A percentile compares a stretch with the other conserved stretches of the same genome.
These are phyloP conservation scores for Emydocephalus ijimae DNA, from an alignment of 2,113 vertebrate genomes.

Conservation along the genomic window DNA sequence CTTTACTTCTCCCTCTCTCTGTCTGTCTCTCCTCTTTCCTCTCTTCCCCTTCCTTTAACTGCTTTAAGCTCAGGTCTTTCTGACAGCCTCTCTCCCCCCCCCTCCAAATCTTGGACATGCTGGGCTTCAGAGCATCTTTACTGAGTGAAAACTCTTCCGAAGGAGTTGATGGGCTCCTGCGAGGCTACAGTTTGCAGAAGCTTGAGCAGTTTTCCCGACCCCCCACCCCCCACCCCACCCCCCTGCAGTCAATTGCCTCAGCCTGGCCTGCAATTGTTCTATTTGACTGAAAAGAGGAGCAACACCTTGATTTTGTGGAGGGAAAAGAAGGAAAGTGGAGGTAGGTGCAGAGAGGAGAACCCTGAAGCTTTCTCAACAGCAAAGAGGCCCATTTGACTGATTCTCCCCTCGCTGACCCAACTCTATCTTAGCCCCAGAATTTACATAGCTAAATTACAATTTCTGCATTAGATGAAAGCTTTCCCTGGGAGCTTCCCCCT, in stretches of 20 bases:
- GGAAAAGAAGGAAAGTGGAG: neutral
- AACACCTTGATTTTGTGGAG: neutral
- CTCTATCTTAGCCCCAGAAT: constrained; percentile 40
- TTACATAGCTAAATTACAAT: constrained; percentile 48
- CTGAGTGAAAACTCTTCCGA: neutral
- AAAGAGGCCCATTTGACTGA: neutral
- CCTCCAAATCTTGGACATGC: neutral
- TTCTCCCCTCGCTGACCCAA: constrained; percentile 26
- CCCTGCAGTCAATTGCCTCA: neutral
- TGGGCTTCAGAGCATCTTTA: neutral
- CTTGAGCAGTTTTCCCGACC: constrained; percentile 52
- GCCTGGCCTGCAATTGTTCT: neutral
- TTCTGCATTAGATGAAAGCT: constrained; percentile 62
- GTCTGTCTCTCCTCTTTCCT: no score
- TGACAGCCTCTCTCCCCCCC: no score
- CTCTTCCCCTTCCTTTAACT: neutral
- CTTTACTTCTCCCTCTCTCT: neutral
- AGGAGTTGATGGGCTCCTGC: no score
- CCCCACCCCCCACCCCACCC: no score
- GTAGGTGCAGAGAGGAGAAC: neutral
- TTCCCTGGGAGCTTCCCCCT: constrained; percentile 31
- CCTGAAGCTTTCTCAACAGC: neutral
- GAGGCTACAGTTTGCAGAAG: constrained; percentile 30
- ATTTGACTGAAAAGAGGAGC: neutral
- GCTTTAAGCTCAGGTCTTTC: neutral